Evolutionary conservation across 2,888 invertebrate species (phyloP).

Genomic region (Plagiodera versicolora): DNA sequence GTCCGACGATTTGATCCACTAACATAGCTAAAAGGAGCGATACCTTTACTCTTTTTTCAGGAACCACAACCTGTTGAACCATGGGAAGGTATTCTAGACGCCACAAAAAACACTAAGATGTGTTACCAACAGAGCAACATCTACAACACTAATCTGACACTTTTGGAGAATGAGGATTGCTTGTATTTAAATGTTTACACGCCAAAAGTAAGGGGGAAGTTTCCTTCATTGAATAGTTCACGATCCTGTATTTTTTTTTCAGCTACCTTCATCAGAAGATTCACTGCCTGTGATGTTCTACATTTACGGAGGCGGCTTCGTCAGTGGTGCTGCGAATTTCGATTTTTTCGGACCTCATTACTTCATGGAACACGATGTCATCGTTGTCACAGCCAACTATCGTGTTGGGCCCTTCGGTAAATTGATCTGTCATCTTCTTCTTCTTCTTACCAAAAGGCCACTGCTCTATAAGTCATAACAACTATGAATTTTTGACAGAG

Average conservation of each 20-base stretch:
- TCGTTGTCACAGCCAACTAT: slow-evolving; percentile 46
- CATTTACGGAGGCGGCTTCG: slow-evolving; percentile 48
- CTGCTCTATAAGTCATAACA: no score
- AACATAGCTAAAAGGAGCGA: no score
- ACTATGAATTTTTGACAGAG: no score
- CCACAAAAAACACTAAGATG: slow-evolving; percentile 15
- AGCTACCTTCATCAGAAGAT: slow-evolving; percentile 13
- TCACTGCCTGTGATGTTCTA: slow-evolving; percentile 47
- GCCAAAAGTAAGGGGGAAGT: slow-evolving; percentile 22
- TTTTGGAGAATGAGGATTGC: slow-evolving; percentile 23
- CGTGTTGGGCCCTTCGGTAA: slow-evolving; percentile 34
- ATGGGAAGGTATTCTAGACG: slow-evolving; percentile 21
- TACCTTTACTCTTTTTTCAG: not conserved
- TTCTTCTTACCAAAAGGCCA: no score
- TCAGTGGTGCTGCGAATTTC: slow-evolving; percentile 45
- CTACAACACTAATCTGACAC: not conserved
- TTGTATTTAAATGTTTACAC: slow-evolving; percentile 26
- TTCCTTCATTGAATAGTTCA: no score
- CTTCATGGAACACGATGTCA: slow-evolving; percentile 41
- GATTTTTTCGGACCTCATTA: slow-evolving; percentile 50
- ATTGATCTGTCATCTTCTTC: no score
- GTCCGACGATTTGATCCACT: no score
- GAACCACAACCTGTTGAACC: slow-evolving; percentile 15
- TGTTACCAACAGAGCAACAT: slow-evolving; percentile 13
- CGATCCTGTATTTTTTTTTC: not conserved